These are phyloP conservation scores for Maniola hyperantus DNA, from an alignment of 2,888 invertebrate genomes.

Conservation along the genomic window DNA sequence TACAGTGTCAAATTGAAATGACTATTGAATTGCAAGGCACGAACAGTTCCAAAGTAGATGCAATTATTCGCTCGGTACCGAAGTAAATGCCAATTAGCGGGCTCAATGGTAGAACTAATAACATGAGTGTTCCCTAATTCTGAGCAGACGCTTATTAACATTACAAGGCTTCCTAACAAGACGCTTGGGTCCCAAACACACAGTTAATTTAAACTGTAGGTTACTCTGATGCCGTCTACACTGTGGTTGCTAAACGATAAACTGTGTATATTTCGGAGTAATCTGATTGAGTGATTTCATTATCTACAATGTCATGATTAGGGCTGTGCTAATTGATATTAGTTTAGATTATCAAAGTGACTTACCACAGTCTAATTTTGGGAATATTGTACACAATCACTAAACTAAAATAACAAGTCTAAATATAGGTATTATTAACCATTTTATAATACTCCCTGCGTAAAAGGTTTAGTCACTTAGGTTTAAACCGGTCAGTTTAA, in stretches of 20 bases:
- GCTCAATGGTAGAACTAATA: conserved; percentile 38
- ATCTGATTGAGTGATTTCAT: conserved; percentile 22
- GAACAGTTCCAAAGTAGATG: conserved; percentile 22
- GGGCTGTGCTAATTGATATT: neutral
- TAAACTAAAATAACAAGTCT: no score
- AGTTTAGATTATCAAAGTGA: neutral
- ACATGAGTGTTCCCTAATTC: conserved; percentile 36
- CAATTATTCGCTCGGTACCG: conserved; percentile 22
- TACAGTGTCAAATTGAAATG: conserved; percentile 1
- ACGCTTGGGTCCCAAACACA: conserved; percentile 51
- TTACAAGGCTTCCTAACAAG: conserved; percentile 61
- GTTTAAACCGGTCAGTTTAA: no score
- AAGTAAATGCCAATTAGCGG: conserved; percentile 35
- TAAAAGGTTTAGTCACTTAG: no score
- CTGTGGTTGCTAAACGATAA: conserved; percentile 26
- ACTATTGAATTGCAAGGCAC: conserved; percentile 28
- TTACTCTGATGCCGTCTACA: conserved; percentile 39
- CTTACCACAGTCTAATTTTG: neutral
- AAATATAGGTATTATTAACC: no score
- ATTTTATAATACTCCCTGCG: no score
- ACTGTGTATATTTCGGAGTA: conserved; percentile 12
- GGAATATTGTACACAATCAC: neutral
- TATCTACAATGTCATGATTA: neutral
- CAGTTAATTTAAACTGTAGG: conserved; percentile 50
- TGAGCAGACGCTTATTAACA: conserved; percentile 54